Conservation (phyloP, 2,888 invertebrate genomes). For the Drosophila lutescens region DNA sequence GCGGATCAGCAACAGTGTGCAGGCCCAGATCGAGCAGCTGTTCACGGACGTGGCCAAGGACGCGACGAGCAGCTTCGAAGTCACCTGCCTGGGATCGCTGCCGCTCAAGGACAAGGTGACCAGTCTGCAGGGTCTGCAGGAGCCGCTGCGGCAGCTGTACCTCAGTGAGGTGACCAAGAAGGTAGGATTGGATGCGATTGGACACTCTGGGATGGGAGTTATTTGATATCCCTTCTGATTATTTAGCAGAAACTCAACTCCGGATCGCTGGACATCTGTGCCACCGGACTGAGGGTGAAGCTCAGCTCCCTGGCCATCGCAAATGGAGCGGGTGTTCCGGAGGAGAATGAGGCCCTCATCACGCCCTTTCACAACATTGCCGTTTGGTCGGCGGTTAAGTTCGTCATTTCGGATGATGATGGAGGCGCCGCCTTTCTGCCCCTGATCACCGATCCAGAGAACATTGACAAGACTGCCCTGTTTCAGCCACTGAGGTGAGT, state of each 20-base stretch:
- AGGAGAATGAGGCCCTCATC: constrained; percentile 83
- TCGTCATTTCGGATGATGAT: constrained; percentile 88
- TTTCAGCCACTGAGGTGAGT: constrained; percentile 85
- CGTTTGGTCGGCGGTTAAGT: constrained; percentile 96
- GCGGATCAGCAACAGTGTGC: constrained; percentile 89
- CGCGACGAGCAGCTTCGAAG: constrained; percentile 88
- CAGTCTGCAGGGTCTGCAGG: constrained; percentile 92
- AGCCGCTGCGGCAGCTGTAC: constrained; percentile 91
- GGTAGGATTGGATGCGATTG: constrained; percentile 63
- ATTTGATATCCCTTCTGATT: background rate
- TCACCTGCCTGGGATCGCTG: constrained; percentile 93
- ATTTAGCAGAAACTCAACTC: constrained; percentile 76
- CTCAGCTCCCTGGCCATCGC: constrained; percentile 72
- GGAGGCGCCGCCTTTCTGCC: constrained; percentile 91
- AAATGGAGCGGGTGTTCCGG: constrained; percentile 54
- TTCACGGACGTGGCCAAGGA: constrained; percentile 90
- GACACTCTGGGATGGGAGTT: fast-evolving
- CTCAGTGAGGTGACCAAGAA: constrained; percentile 82
- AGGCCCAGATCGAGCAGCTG: constrained; percentile 94
- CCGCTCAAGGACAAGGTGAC: constrained; percentile 92
- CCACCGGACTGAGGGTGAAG: constrained; percentile 89
- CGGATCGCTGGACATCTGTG: constrained; percentile 83
- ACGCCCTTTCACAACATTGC: constrained; percentile 96
- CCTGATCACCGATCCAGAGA: constrained; percentile 92
- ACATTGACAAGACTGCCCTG: constrained; percentile 89